Evolutionary conservation across 2,113 vertebrate genomes (phyloP).

Genomic region (Bagarius yarrelli): DNA sequence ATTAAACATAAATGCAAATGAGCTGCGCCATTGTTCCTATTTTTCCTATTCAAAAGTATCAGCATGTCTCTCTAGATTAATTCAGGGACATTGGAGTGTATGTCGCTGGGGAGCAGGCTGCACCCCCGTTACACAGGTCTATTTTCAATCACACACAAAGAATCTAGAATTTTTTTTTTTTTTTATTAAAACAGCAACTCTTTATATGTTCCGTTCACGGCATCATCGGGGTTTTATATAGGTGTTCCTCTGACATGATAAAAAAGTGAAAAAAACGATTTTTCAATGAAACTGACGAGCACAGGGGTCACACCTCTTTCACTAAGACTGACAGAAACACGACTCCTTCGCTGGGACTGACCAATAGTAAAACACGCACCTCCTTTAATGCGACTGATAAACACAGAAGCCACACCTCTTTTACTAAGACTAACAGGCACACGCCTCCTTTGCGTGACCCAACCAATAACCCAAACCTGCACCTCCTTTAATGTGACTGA

Average conservation of each 20-base stretch:
- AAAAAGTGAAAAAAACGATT: neutral
- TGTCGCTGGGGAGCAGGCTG: constrained; percentile 32
- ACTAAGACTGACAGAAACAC: neutral
- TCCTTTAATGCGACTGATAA: neutral
- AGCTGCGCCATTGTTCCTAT: constrained; percentile 73
- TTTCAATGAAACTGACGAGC: neutral
- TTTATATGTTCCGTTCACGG: constrained; percentile 9
- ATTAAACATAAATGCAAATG: constrained; percentile 83
- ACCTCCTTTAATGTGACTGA: neutral
- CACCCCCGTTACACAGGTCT: neutral
- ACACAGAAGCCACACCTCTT: neutral
- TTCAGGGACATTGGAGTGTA: constrained; percentile 69
- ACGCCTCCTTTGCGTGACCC: neutral
- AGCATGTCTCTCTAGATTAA: constrained; percentile 77
- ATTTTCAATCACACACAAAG: neutral
- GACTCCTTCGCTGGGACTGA: too few relatives aligned
- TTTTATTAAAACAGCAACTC: neutral
- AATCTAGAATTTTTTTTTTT: neutral
- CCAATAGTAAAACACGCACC: neutral
- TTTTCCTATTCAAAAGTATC: constrained; percentile 72
- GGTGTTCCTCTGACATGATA: neutral
- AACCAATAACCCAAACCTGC: neutral
- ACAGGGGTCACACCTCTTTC: too few relatives aligned
- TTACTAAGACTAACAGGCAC: neutral
- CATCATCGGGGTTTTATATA: constrained; percentile 5